Evolutionary conservation across 2,113 vertebrate genomes (phyloP).

Genomic region (Misgurnus anguillicaudatus): DNA sequence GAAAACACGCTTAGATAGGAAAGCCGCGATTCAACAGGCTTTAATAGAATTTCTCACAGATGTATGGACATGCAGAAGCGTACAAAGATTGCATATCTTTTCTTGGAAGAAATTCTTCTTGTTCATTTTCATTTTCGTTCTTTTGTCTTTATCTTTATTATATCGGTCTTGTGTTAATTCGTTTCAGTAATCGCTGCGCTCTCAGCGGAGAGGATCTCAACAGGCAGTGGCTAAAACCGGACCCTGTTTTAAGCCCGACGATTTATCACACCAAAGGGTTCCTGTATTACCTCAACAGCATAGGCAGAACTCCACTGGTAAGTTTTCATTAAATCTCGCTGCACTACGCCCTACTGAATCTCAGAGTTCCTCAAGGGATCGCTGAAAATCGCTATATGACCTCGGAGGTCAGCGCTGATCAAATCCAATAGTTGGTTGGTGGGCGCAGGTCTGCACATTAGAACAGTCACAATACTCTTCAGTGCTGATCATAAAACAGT

Average conservation of each 20-base stretch:
- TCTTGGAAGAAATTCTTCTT: not conserved
- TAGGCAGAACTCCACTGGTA: constrained; percentile 81
- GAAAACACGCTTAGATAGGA: not conserved
- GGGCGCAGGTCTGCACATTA: not conserved
- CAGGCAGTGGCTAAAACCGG: constrained; percentile 85
- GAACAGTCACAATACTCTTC: not conserved
- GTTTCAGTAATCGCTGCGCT: constrained; percentile 84
- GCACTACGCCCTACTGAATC: constrained; percentile 16
- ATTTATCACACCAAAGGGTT: constrained; percentile 91
- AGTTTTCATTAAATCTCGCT: constrained; percentile 58
- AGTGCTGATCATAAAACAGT: not conserved
- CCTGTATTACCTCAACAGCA: constrained; percentile 82
- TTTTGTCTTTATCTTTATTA: too few relatives aligned
- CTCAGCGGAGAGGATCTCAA: constrained; percentile 88
- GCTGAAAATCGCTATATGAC: constrained; percentile 26
- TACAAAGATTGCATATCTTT: not conserved
- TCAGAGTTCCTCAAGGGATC: constrained; percentile 9
- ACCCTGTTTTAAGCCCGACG: constrained; percentile 80
- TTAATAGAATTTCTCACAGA: not conserved
- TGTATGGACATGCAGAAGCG: not conserved
- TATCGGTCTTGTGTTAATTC: not conserved
- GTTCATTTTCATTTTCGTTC: not conserved
- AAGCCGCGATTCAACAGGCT: not conserved
- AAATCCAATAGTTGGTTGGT: not conserved
- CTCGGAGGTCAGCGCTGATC: constrained; percentile 15